Evolutionary conservation across 2,113 vertebrate species (phyloP).

Genomic region (Delphinapterus leucas): DNA sequence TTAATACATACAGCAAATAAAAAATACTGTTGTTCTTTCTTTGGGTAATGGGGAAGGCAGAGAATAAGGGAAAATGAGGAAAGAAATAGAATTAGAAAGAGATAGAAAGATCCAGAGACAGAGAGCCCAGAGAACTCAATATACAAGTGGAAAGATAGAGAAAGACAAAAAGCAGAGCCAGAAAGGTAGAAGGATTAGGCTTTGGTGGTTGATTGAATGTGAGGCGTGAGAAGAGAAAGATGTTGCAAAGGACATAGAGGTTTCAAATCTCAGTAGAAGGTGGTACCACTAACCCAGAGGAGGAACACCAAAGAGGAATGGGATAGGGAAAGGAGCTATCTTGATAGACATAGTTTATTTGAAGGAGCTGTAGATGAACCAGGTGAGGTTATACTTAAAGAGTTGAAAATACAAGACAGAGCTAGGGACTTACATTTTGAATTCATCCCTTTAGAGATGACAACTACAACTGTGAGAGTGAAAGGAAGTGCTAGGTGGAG

Average conservation of each 20-base stretch:
- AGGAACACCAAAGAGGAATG: not conserved
- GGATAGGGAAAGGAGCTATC: fast-evolving
- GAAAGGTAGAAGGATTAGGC: not conserved
- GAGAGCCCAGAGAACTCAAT: not conserved
- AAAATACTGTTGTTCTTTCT: not conserved
- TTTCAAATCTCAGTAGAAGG: not conserved
- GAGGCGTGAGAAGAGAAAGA: not conserved
- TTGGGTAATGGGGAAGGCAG: not conserved
- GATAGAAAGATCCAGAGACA: not conserved
- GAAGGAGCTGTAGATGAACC: not conserved
- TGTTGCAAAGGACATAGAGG: not conserved
- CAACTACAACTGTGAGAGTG: not conserved
- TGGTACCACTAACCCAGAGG: not conserved
- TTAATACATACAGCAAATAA: slow-evolving; percentile 25
- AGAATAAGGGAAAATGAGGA: not conserved
- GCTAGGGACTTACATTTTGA: not conserved
- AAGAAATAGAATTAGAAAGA: not conserved
- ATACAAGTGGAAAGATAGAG: not conserved
- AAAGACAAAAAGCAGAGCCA: not conserved
- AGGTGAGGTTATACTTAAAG: not conserved
- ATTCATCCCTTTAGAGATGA: not conserved
- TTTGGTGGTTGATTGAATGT: not conserved
- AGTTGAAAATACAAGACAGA: not conserved
- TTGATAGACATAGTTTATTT: not conserved
- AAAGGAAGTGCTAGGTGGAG: not conserved